Conservation (phyloP, 1,140 invertebrate species). For the Hypsibius dujardini region DNA sequence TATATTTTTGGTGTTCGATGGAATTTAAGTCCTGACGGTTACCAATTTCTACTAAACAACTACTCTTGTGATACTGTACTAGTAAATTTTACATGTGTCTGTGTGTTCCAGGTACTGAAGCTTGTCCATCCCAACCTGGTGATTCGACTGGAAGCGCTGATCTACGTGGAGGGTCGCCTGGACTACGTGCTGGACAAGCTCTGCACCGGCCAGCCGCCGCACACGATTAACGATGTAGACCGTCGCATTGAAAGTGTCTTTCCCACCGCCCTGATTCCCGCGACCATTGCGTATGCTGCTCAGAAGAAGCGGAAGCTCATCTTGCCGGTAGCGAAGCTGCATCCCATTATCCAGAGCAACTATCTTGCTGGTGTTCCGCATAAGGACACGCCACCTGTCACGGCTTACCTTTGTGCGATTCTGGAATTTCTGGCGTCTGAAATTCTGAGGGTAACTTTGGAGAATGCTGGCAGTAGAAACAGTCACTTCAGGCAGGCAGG, state of each 20-base stretch:
- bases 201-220: not conserved
- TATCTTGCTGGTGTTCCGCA: not conserved
- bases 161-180: not conserved
- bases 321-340: not conserved
- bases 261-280: not conserved
- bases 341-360: not conserved
- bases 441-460: slow-evolving; percentile 56
- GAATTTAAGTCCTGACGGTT: no score
- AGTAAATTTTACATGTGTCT: no score
- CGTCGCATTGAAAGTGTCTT: not conserved
- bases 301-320: not conserved
- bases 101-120: slow-evolving; percentile 9
- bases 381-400: slow-evolving; percentile 37
- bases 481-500: not conserved
- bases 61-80: no score
- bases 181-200: not conserved
- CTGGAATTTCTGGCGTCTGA: slow-evolving; percentile 87
- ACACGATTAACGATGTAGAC: not conserved
- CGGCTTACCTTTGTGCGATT: slow-evolving; percentile 74
- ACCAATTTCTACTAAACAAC: no score
- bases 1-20: no score
- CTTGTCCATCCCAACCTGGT: not conserved
- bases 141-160: not conserved
- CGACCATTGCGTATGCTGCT: not conserved
- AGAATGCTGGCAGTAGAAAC: not conserved